Conservation (phyloP, 2,888 invertebrate genomes). For the Dugesia japonica region DNA sequence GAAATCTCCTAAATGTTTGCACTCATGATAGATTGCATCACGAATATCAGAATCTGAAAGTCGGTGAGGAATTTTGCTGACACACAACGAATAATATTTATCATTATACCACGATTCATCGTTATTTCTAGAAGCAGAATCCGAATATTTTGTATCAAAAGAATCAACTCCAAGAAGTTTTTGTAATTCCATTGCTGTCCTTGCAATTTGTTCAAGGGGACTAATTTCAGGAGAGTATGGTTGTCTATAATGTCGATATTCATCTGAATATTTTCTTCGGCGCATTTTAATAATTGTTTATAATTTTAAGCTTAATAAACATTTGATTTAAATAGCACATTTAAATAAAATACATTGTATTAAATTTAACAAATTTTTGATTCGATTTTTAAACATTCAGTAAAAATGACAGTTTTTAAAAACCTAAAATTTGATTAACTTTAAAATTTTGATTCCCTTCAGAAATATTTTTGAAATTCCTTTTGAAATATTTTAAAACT, state of each 20-base stretch:
- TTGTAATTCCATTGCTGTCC: conserved; percentile 2
- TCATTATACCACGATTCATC: not conserved
- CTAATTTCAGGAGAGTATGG: not conserved
- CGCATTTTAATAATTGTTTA: conserved; percentile 13
- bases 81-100: not conserved
- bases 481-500: no score
- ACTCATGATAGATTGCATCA: not conserved
- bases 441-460: no score
- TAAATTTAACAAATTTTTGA: no score
- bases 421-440: no score
- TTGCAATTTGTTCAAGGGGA: conserved; percentile 6
- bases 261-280: conserved; percentile 9
- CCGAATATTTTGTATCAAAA: conserved; percentile 4
- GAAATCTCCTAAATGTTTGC: not conserved
- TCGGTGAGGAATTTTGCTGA: conserved; percentile 11
- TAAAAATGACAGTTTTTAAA: no score
- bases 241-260: conserved; percentile 9
- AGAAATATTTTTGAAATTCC: no score
- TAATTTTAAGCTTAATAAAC: not conserved
- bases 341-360: no score
- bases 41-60: conserved; percentile 2
- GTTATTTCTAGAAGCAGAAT: not conserved
- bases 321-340: conserved; percentile 6
- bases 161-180: conserved; percentile 15
- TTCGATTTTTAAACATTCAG: no score